phyloP scores from a whole-genome alignment of 2,113 vertebrate genomes.

The Zootoca vivipara region DNA sequence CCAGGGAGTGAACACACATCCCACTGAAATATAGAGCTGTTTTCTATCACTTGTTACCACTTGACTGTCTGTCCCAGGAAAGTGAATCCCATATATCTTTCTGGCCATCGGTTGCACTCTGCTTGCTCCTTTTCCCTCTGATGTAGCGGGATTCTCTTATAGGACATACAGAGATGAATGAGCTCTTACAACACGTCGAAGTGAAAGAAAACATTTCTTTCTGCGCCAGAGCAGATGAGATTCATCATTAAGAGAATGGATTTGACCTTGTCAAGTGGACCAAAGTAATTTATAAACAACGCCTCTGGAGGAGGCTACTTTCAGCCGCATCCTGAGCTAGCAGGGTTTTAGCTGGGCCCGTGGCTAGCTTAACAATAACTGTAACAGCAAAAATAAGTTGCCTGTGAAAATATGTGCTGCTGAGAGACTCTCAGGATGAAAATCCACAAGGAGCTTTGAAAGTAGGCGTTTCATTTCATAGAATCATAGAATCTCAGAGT shows the following conservation, averaged over 20 bases:
- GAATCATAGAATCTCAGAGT: too few relatives aligned
- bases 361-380: slow-evolving; percentile 70
- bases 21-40: slow-evolving; percentile 83
- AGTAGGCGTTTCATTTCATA: too few relatives aligned
- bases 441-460: neutral
- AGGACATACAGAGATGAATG: slow-evolving; percentile 87
- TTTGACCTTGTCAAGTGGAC: slow-evolving; percentile 97
- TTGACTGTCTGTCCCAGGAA: slow-evolving; percentile 82
- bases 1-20: slow-evolving; percentile 77
- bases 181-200: slow-evolving; percentile 84
- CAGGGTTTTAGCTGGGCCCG: slow-evolving; percentile 62
- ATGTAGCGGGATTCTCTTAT: slow-evolving; percentile 81
- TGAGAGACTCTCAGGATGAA: slow-evolving; percentile 34
- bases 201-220: slow-evolving; percentile 86
- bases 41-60: slow-evolving; percentile 87
- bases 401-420: slow-evolving; percentile 65
- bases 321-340: slow-evolving; percentile 71
- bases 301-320: slow-evolving; percentile 75
- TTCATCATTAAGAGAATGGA: slow-evolving; percentile 95
- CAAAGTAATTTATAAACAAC: slow-evolving; percentile 93
- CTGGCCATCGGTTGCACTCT: slow-evolving; percentile 86
- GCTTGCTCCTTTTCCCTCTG: slow-evolving; percentile 81
- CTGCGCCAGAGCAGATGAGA: slow-evolving; percentile 88
- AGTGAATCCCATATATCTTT: slow-evolving; percentile 87
- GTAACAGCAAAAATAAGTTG: slow-evolving; percentile 56